phyloP scores from a whole-genome alignment of 2,113 vertebrate species.

The Periophthalmus modestus region DNA sequence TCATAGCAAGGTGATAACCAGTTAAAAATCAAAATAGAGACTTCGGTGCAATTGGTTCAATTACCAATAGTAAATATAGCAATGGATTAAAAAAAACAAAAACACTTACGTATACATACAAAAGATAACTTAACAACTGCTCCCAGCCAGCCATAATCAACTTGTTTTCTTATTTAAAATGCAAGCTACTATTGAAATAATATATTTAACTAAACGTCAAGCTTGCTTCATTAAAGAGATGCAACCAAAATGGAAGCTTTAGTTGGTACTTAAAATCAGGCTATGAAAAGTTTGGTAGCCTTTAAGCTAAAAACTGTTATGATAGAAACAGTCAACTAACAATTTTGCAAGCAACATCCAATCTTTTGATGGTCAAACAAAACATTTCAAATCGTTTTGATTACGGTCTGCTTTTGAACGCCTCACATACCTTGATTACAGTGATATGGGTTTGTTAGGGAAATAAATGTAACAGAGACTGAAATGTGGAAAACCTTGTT shows the following conservation, averaged over 20 bases:
- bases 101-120: background rate
- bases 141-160: background rate
- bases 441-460: background rate
- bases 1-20: slow-evolving; percentile 72
- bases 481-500: background rate
- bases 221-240: background rate
- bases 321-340: background rate
- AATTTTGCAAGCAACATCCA: background rate
- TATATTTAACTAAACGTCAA: background rate
- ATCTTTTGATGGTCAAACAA: background rate
- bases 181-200: no score
- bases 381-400: background rate
- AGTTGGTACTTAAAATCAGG: background rate
- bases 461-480: background rate
- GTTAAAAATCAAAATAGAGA: slow-evolving; percentile 65
- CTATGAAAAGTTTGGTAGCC: no score
- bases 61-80: background rate
- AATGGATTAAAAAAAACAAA: background rate
- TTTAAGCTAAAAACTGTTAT: no score
- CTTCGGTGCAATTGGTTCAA: background rate
- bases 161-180: no score
- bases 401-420: background rate
- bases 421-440: background rate
- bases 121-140: background rate
- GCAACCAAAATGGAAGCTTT: background rate